These are phyloP conservation scores for Corythaeola cristata DNA, from an alignment of 2,113 vertebrate genomes.

Conservation along the genomic window DNA sequence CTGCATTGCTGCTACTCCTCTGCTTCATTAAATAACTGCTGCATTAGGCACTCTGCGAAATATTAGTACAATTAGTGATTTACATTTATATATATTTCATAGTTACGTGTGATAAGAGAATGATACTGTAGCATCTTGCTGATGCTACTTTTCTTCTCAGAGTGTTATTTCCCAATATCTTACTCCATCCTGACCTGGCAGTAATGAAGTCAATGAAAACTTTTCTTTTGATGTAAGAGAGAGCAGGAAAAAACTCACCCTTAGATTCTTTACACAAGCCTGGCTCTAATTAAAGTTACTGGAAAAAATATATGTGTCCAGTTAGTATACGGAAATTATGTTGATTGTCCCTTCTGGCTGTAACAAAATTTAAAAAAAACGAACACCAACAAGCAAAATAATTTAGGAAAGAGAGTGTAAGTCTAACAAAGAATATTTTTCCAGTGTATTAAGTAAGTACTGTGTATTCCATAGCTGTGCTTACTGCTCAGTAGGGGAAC, in stretches of 20 bases:
- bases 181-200: slow-evolving; percentile 26
- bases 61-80: slow-evolving; percentile 1
- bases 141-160: slow-evolving; percentile 14
- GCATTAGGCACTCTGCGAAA: not conserved
- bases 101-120: slow-evolving; percentile 17
- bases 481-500: slow-evolving; percentile 42
- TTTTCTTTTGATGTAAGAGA: slow-evolving; percentile 33
- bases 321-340: not conserved
- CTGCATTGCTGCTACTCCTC: not conserved
- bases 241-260: slow-evolving; percentile 1
- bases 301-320: not conserved
- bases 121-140: slow-evolving; percentile 1
- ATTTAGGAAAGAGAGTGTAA: not conserved
- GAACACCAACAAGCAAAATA: not conserved
- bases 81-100: slow-evolving; percentile 19
- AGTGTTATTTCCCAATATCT: slow-evolving; percentile 32
- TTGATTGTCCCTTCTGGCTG: slow-evolving; percentile 22
- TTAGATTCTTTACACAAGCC: not conserved
- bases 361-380: not conserved
- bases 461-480: not conserved
- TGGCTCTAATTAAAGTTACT: slow-evolving; percentile 26
- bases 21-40: slow-evolving; percentile 6
- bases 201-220: slow-evolving; percentile 39
- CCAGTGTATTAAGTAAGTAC: slow-evolving; percentile 13
- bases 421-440: slow-evolving; percentile 28